Base-by-base conservation (phyloP, 2,797 vertebrate species). In the Eremophila alpestris region DNA sequence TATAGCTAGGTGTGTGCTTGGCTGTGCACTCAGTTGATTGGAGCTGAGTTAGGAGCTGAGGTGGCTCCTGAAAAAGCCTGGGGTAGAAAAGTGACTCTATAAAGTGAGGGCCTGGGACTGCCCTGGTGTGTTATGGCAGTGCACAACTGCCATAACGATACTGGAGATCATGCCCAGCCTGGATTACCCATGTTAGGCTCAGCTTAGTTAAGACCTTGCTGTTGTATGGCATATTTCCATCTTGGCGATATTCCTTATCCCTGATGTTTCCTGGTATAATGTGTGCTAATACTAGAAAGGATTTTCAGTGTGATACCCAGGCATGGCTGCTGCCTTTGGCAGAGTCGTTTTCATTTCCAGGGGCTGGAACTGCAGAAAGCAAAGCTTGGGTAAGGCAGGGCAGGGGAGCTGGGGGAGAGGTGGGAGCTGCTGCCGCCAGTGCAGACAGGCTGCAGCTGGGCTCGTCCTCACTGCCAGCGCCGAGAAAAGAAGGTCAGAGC, bases 131-230 rank as follows among this genome's bases (percentile, higher is more conserved):
- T 26, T 32, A 24, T 78, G 45, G 29, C 75, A 21, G 54, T 58
- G 34, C 52, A 3, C 55, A 29, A 4, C 46, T 10, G 2, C 17
- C 2, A 0, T 6, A 2, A 43, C 29, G 15, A n/a, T 22, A 9
- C 14, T 9, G 27, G 49, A 38, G 48, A 26, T 56, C 11, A 1
- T 36, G 71, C 34, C 45, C 45, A 23, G 62, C 8, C 2, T 8
- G 21, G 40, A 15, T 2, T 8, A n/a, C 48, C 26, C 13, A 17
- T 16, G 38, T 48, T 55, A 43, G 30, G 41, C 45, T 76, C 49
- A 82, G 54, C 67, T 69, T 38, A 1, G 29, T 30, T 73, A 45
- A 83, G 65, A 49, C 34, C 30, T 62, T 10, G 1, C 70, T 34
- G 52, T 20, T 36, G 30, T 16, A 27, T 21, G 88, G 49, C 52